Percentiles rank a stretch among this genome's conserved stretches.
Evolutionary conservation across 2,888 invertebrate genomes (phyloP).

Genomic region (Eutolmus rufibarbis): DNA sequence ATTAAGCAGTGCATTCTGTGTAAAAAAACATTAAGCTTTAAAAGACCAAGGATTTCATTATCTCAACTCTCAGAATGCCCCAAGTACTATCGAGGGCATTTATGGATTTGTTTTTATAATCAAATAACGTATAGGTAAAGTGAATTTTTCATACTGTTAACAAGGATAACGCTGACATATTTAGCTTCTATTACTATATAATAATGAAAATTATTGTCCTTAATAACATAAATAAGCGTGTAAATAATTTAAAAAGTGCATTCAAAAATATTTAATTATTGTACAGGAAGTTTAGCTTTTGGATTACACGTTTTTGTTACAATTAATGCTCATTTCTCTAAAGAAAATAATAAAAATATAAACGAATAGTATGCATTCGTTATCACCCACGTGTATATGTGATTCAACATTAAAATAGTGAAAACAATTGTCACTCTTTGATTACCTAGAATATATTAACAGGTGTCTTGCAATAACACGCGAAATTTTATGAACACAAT

Average conservation of each 20-base stretch:
- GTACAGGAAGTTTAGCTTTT: background rate
- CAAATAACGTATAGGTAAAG: background rate
- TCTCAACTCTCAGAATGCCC: background rate
- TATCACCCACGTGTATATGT: background rate
- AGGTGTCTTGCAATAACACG: background rate
- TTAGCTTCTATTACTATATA: background rate
- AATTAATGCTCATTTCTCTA: too few species aligned
- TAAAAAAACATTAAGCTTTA: background rate
- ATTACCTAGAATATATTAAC: background rate
- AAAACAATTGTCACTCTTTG: background rate
- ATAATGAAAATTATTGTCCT: background rate
- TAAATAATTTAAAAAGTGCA: background rate
- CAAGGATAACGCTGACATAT: background rate
- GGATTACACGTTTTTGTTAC: background rate
- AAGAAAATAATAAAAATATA: too few species aligned
- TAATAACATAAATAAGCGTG: background rate
- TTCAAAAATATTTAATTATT: background rate
- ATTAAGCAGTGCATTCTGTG: background rate
- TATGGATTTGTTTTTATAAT: background rate
- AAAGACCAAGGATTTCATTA: background rate
- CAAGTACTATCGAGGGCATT: background rate
- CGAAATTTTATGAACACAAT: background rate
- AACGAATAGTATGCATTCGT: too few species aligned
- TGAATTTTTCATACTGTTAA: background rate
- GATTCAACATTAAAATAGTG: background rate